Evolutionary conservation across 1,140 invertebrate genomes (phyloP), one percentile per base, ranked within the genome.

Genomic region (Aradophagus sp.): DNA sequence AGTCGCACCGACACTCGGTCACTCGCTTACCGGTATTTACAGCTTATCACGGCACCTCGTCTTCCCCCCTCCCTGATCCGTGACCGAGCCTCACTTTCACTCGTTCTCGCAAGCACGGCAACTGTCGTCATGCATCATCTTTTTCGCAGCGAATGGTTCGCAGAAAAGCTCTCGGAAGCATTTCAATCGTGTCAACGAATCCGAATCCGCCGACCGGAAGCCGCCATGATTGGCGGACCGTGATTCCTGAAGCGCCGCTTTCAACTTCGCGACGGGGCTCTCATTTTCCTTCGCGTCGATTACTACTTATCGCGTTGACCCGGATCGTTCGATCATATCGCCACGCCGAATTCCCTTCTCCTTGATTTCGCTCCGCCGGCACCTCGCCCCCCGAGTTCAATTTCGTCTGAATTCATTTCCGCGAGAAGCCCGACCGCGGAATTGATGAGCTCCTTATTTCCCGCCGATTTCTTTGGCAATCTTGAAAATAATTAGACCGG

Each of bases 1-100:
- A 56, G 63, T 39, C 59, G 65, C 70, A 56, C 50, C 63, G 59
- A 67, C 68, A 73, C 62, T 75, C 66, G 61, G 71, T 76, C 70
- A 67, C 66, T 71, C 58, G 59, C 71, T 68, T 73, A 65, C 71
- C 39, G 71, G 65, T 68, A 59, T 73, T 73, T 63, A 73, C 59
- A 34, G 65, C 71, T 73, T 73, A 73, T 73, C 71, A 74, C 52
- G 63, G 42, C 59, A 68, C 63, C 53, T 58, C 45, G 31, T 53
- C 34, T 38, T 66, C 44, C 42, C 44, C 16, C n/a, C 35, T 26
- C 10, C 35, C 16, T 10, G 11, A 15, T 10, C 26, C 36, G 11
- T 32, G 7, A 17, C 32, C 4, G 16, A 16, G 5, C 31, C 27
- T 13, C 29, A 56, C 52, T 56, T 58, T 66, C 52, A 44, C 52